Evolutionary conservation across 2,888 invertebrate genomes (phyloP), one percentile per base, ranked within the genome.

Genomic region (Sinotaia quadrata): DNA sequence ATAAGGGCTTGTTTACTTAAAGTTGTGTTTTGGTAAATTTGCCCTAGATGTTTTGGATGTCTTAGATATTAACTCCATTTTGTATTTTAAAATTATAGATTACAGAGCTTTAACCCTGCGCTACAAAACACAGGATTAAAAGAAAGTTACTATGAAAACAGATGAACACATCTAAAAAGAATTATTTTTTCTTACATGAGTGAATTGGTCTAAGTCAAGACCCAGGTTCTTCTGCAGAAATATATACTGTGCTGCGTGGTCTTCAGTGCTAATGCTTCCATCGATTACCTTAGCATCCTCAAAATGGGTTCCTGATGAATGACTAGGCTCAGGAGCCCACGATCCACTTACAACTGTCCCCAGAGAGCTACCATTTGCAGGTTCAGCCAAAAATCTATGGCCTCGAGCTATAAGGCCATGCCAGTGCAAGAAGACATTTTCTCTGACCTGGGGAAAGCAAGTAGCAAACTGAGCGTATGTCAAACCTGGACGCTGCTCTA

Each of bases 401-500:
- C 76, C 75, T 27, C 69, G 66, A 36, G 67, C 33, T 12, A 76
- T 75, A 27, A 76, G 51, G 18, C 59, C 56, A 37, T 68, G 70
- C 76, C 76, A 76, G 57, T 68, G 68, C 29, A 54, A 41, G 49
- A 75, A 76, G 5, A 76, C 72, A 34, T 71, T 62, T 37, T 71
- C 70, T 36, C 73, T 73, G 10, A 75, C 76, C 41, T 75, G 76
- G 12, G 75, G 65, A 21, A 75, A 67, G 65, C 67, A 68, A 24
- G 67, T 67, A 57, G 73, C 65, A 29, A 75, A 76, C 49, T 76
- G 68, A 12, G 68, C 68, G 33, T 70, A 76, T 10, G 60, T 72
- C 69, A 74, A 51, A 15, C 65, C 47, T 33, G 76, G 73, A 58
- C 70, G 68, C 57, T 76, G 74, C 52, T 76, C 76, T 37, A 76